Conservation (phyloP, 2,113 vertebrate species). For the Myrmecobius fasciatus region DNA sequence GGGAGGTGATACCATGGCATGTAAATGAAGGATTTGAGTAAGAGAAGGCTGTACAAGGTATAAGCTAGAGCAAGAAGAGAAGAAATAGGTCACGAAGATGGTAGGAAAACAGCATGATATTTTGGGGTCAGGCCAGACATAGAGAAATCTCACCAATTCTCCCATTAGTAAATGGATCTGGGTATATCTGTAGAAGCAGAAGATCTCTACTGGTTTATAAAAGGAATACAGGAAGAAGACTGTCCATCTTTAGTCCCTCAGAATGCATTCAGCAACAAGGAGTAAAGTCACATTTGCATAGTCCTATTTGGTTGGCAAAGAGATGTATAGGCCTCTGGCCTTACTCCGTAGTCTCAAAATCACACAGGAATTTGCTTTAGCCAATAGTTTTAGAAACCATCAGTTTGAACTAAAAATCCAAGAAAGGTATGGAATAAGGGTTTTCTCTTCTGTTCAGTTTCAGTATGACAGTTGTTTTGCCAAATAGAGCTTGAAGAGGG, state of each 20-base stretch:
- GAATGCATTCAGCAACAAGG: not conserved
- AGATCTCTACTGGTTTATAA: conserved; percentile 3
- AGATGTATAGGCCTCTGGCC: not conserved
- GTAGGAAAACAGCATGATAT: not conserved
- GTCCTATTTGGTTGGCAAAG: not conserved
- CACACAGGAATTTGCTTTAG: not conserved
- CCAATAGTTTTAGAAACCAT: not conserved
- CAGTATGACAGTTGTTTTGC: not conserved
- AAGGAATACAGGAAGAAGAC: not conserved
- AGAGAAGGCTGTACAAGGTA: too few relatives aligned
- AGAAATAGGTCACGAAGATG: not conserved
- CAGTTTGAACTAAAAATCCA: not conserved
- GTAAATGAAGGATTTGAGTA: too few relatives aligned
- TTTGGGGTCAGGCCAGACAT: conserved; percentile 52
- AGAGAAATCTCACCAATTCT: conserved; percentile 65
- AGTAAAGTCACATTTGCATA: not conserved
- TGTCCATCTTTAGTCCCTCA: not conserved
- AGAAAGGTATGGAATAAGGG: not conserved
- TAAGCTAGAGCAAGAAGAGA: not conserved
- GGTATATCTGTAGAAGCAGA: conserved; percentile 1
- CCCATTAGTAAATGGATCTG: conserved; percentile 45
- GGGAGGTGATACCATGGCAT: too few relatives aligned
- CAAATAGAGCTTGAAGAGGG: conserved; percentile 28
- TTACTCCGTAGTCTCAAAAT: not conserved
- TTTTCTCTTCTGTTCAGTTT: conserved; percentile 14